Evolutionary conservation across 2,888 invertebrate species (phyloP).

Genomic region (Rhyacophila evoluta): DNA sequence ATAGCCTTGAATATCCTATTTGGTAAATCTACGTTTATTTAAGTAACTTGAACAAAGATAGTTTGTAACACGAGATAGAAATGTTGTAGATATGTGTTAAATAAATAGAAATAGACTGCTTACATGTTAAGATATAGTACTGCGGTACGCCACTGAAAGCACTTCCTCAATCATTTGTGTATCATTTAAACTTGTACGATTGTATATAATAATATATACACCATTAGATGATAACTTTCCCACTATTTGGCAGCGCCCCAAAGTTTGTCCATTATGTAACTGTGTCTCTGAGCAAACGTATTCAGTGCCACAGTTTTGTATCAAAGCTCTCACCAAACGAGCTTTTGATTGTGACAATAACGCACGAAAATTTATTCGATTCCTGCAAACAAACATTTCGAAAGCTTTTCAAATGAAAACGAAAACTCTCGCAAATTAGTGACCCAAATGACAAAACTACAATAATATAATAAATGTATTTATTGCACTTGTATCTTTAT

Average conservation of each 20-base stretch:
- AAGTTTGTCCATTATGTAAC: slow-evolving; percentile 41
- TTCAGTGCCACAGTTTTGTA: slow-evolving; percentile 9
- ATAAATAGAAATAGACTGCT: no score
- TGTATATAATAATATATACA: slow-evolving; percentile 17
- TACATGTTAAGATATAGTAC: no score
- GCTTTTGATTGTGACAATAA: slow-evolving; percentile 52
- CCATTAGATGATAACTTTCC: slow-evolving; percentile 43
- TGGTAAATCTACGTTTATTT: no score
- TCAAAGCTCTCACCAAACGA: slow-evolving; percentile 37
- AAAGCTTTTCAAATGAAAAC: slow-evolving; percentile 4
- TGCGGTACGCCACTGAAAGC: not conserved
- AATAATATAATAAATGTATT: not conserved
- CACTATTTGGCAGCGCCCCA: slow-evolving; percentile 38
- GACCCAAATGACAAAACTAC: not conserved
- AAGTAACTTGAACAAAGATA: no score
- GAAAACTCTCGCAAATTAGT: not conserved
- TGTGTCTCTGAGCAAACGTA: slow-evolving; percentile 22
- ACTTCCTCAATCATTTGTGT: slow-evolving; percentile 21
- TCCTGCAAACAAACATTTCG: slow-evolving; percentile 31
- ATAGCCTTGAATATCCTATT: no score
- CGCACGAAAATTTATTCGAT: slow-evolving; percentile 51
- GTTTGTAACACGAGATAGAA: no score
- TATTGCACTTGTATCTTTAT: no score
- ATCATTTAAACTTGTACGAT: slow-evolving; percentile 13
- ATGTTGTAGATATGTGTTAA: no score